Conservation (phyloP, 2,797 vertebrate species). For the Cossypha dichroa region DNA sequence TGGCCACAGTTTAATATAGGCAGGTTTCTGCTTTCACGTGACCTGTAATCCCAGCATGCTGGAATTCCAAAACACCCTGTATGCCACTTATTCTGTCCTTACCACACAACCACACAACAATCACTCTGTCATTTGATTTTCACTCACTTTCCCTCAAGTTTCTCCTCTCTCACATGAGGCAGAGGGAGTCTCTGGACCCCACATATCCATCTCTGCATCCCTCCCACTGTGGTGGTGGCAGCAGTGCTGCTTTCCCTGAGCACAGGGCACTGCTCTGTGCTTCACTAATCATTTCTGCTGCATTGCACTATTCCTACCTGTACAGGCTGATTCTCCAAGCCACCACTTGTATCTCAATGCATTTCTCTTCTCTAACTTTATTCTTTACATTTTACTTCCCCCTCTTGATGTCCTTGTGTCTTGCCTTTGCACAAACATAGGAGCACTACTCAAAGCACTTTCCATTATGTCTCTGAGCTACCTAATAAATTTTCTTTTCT, state of each 20-base stretch:
- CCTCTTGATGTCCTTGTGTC: neutral
- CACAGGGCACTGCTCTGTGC: fast-evolving
- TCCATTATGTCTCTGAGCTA: neutral
- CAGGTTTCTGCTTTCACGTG: neutral
- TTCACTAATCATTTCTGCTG: neutral
- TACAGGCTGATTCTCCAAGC: neutral
- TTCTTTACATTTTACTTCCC: neutral
- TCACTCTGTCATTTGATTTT: fast-evolving
- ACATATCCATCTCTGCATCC: neutral
- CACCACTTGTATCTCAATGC: neutral
- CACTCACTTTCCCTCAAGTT: neutral
- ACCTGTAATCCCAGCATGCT: neutral
- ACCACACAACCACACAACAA: neutral
- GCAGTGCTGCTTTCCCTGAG: fast-evolving
- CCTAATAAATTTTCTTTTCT: neutral
- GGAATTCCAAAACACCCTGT: neutral
- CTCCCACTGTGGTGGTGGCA: neutral
- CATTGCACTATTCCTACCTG: neutral
- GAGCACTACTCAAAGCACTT: neutral
- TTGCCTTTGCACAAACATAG: neutral
- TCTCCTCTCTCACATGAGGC: neutral
- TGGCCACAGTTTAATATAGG: neutral
- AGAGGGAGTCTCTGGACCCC: neutral
- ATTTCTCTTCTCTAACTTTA: neutral
- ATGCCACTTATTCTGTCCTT: neutral